A percentile compares a stretch with the other conserved stretches of the same genome.
Evolutionary conservation across 1,140 invertebrate species (phyloP).

Genomic region (Pemphigus obesinymphae): DNA sequence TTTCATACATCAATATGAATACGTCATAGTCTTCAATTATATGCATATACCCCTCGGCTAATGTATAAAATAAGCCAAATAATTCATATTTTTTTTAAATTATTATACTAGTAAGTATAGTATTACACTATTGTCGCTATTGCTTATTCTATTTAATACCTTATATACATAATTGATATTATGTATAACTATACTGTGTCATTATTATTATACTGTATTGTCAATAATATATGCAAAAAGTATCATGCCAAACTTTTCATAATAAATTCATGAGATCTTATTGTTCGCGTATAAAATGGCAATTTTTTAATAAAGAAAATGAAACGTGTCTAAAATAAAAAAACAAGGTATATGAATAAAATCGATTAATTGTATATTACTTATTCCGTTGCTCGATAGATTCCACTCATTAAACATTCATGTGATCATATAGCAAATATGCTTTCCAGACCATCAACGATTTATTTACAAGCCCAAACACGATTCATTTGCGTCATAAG

Average conservation of each 20-base stretch:
- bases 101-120: too few species aligned
- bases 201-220: neutral
- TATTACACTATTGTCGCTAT: too few species aligned
- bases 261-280: neutral
- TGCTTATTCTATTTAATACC: neutral
- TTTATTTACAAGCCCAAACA: conserved; percentile 6
- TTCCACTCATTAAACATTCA: neutral
- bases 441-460: neutral
- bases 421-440: neutral
- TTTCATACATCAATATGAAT: too few species aligned
- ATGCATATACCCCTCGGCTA: too few species aligned
- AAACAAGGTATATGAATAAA: neutral
- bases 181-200: neutral
- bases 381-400: neutral
- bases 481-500: conserved; percentile 31
- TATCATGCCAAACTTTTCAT: neutral
- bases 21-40: too few species aligned
- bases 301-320: conserved; percentile 1
- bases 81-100: too few species aligned
- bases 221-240: neutral
- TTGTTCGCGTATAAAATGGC: neutral
- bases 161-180: neutral
- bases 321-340: conserved; percentile 4
- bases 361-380: conserved; percentile 1
- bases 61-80: too few species aligned